Conservation (phyloP, 2,888 invertebrate species). For the Diarsia mendica region DNA sequence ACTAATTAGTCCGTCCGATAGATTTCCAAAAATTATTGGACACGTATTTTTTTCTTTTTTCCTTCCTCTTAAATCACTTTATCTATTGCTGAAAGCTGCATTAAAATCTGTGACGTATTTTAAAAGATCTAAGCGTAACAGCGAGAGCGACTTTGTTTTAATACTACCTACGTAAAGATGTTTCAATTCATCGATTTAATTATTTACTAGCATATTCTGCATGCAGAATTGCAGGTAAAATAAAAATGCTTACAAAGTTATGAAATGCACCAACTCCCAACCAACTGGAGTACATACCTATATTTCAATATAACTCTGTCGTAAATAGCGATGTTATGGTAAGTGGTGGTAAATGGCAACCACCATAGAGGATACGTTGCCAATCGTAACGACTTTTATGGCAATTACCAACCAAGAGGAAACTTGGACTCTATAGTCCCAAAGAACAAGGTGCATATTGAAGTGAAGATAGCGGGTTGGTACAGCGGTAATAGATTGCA, state of each 20-base stretch:
- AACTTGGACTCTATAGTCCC: slow-evolving; percentile 13
- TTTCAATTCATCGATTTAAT: too few species aligned
- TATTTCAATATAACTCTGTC: slow-evolving; percentile 20
- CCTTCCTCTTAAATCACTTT: too few species aligned
- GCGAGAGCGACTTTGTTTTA: too few species aligned
- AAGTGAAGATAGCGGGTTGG: background rate
- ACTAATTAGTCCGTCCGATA: too few species aligned
- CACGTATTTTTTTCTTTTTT: too few species aligned
- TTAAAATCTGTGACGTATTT: too few species aligned
- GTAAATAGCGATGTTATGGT: slow-evolving; percentile 28
- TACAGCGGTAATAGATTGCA: slow-evolving; percentile 5
- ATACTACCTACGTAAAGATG: too few species aligned
- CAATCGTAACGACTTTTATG: slow-evolving; percentile 39
- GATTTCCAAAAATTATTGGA: too few species aligned
- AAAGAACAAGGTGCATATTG: background rate
- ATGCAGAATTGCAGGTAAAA: background rate
- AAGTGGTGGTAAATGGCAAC: slow-evolving; percentile 35
- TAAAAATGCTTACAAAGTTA: background rate
- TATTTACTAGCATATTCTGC: too few species aligned
- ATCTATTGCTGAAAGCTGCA: too few species aligned
- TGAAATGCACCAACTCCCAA: background rate
- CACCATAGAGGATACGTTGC: slow-evolving; percentile 23
- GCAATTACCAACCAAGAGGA: background rate
- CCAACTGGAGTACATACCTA: background rate
- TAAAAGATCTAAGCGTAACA: too few species aligned